Percentiles rank a stretch among this genome's conserved stretches.
phyloP scores from a whole-genome alignment of 2,888 invertebrate genomes.

The Campaea margaritaria region DNA sequence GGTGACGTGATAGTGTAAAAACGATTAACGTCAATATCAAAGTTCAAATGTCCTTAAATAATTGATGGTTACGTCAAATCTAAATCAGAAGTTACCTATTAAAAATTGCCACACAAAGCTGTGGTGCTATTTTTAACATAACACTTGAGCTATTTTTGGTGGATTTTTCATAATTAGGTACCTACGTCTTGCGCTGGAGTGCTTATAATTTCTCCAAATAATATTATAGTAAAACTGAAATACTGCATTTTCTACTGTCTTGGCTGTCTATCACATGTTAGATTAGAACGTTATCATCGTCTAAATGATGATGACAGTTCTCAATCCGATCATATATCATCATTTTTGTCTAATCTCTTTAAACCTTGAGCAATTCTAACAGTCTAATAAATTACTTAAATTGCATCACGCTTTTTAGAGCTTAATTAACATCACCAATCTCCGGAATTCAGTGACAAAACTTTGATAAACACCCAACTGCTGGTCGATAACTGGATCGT shows the following conservation, averaged over 20 bases:
- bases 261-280: no score
- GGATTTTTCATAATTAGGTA: no score
- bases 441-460: conserved; percentile 28
- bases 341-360: neutral
- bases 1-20: neutral
- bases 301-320: no score
- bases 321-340: neutral
- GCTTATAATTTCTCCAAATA: no score
- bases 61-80: neutral
- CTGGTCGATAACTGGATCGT: conserved; percentile 50
- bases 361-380: neutral
- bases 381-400: conserved; percentile 1
- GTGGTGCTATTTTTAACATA: no score
- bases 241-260: no score
- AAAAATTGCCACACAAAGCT: no score
- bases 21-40: neutral
- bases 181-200: no score
- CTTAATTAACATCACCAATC: conserved; percentile 21
- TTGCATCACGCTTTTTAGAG: conserved; percentile 23
- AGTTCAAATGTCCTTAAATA: neutral
- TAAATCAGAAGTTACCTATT: neutral
- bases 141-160: no score
- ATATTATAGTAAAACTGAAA: no score
- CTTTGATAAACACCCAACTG: conserved; percentile 29
- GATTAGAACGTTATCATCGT: no score